Percentiles rank a stretch among this genome's conserved stretches.
Evolutionary conservation across 35 echinoderm and acorn worm genomes (phyloP).

Genomic region (Apostichopus japonicus): DNA sequence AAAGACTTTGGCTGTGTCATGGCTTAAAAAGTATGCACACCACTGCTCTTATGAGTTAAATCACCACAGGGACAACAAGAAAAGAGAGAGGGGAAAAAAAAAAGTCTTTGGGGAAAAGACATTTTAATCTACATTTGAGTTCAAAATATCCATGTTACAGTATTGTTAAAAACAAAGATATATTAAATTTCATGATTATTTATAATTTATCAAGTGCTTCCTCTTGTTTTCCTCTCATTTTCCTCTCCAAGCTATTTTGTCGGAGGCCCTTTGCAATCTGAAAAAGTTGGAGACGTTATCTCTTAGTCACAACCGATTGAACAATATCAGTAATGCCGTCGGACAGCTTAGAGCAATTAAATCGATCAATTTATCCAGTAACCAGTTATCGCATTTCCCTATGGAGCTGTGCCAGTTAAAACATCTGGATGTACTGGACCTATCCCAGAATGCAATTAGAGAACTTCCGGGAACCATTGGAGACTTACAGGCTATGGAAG

Average conservation of each 20-base stretch:
- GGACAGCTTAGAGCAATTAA: constrained; percentile 65
- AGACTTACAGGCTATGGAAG: constrained; percentile 77
- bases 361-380: constrained; percentile 64
- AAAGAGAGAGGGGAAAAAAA: no score
- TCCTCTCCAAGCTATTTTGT: constrained; percentile 61
- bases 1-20: no score
- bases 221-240: background rate
- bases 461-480: constrained; percentile 70
- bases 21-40: no score
- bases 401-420: constrained; percentile 71
- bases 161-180: no score
- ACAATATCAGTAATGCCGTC: constrained; percentile 62
- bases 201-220: background rate
- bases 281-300: constrained; percentile 79
- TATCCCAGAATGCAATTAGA: constrained; percentile 81
- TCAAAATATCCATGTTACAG: no score
- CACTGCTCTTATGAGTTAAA: no score
- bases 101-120: no score
- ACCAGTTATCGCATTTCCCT: constrained; percentile 78
- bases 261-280: constrained; percentile 67
- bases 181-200: background rate
- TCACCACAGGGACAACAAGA: no score
- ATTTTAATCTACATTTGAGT: no score
- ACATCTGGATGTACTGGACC: constrained; percentile 83
- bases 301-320: constrained; percentile 74